A percentile compares a stretch with the other conserved stretches of the same genome.
Conservation (phyloP, 2,113 vertebrate species). For the Ceyx cyanopectus region DNA sequence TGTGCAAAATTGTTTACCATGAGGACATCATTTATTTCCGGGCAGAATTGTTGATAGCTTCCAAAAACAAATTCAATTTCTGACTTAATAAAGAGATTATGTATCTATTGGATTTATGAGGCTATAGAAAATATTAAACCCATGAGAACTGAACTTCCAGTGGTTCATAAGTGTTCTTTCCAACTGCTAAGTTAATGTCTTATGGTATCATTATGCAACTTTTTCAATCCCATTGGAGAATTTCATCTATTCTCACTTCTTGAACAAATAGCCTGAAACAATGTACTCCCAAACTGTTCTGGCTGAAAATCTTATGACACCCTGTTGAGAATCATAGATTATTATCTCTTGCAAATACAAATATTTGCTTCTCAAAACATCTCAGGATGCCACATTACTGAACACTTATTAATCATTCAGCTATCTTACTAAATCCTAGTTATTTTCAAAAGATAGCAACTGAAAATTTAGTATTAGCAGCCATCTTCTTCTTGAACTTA, state of each 20-base stretch:
- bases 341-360: conserved; percentile 75
- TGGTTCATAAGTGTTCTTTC: conserved; percentile 71
- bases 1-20: conserved; percentile 33
- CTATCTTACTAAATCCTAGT: conserved; percentile 50
- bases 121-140: conserved; percentile 70
- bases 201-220: conserved; percentile 73
- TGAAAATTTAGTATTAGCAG: not conserved
- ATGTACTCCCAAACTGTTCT: conserved; percentile 66
- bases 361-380: conserved; percentile 64
- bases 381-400: conserved; percentile 17
- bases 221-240: conserved; percentile 71
- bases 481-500: not conserved
- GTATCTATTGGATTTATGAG: conserved; percentile 63
- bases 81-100: conserved; percentile 72
- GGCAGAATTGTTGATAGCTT: conserved; percentile 21
- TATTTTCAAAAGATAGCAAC: conserved; percentile 29
- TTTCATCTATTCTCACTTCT: conserved; percentile 74
- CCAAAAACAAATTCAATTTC: conserved; percentile 69
- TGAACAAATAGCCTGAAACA: conserved; percentile 77
- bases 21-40: conserved; percentile 18
- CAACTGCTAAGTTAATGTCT: conserved; percentile 81
- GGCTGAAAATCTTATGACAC: conserved; percentile 71
- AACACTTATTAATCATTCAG: conserved; percentile 46
- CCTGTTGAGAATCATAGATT: conserved; percentile 77
- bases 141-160: conserved; percentile 69